Evolutionary conservation across 2,888 invertebrate species (phyloP).

Genomic region (Pristionchus arcanus): DNA sequence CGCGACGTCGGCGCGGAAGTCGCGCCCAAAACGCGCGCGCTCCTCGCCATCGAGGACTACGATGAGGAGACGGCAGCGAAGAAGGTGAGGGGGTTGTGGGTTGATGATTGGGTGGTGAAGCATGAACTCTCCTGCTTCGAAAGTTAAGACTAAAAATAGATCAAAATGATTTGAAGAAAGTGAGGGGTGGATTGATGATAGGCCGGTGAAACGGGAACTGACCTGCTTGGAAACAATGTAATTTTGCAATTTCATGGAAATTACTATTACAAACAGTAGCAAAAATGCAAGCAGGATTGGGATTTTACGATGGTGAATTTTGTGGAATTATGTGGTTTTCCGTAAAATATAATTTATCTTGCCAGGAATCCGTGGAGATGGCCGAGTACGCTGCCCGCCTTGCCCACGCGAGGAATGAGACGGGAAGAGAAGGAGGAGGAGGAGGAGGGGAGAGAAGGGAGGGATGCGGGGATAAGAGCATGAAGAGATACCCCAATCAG

Average conservation of each 20-base stretch:
- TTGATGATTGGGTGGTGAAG: no score
- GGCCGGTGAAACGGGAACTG: not conserved
- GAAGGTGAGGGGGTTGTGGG: not conserved
- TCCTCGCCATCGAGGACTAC: constrained; percentile 55
- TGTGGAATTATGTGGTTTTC: not conserved
- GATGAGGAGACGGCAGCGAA: constrained; percentile 4
- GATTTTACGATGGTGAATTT: no score
- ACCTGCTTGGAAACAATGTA: not conserved
- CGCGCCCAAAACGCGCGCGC: constrained; percentile 47
- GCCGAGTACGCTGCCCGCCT: not conserved
- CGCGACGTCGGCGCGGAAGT: constrained; percentile 17
- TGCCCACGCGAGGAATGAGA: not conserved
- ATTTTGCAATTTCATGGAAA: no score
- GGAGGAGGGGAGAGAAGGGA: not conserved
- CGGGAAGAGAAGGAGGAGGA: not conserved
- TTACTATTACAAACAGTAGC: no score
- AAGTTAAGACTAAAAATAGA: no score
- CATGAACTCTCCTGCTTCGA: no score
- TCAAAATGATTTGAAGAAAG: no score
- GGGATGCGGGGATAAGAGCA: constrained; percentile 19
- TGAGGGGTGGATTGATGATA: not conserved
- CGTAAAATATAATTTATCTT: not conserved
- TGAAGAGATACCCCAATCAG: constrained; percentile 55
- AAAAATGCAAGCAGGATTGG: no score
- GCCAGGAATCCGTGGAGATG: not conserved